Percentiles rank a stretch among this genome's conserved stretches.
Conservation (phyloP, 2,797 vertebrate genomes). For the Ispidina picta region DNA sequence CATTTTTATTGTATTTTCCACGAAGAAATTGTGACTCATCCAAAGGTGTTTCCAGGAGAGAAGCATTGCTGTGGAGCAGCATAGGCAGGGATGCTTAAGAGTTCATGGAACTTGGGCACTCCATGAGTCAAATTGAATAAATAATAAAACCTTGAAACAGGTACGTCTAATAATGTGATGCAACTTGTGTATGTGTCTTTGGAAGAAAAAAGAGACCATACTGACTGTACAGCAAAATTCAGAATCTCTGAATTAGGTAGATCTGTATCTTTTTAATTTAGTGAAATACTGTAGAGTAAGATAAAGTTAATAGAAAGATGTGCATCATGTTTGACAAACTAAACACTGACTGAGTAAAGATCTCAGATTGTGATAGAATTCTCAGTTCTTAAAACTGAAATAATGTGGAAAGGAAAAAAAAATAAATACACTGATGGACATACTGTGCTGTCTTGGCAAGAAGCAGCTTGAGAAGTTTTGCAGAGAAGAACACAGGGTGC, state of each 20-base stretch:
- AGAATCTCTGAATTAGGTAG: constrained; percentile 49
- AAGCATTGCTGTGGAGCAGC: neutral
- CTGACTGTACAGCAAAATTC: constrained; percentile 46
- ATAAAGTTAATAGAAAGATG: constrained; percentile 55
- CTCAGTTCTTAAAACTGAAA: neutral
- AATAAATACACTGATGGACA: fast-evolving
- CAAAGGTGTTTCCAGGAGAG: neutral
- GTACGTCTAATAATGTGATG: constrained; percentile 22
- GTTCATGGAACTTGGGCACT: neutral
- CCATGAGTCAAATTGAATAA: constrained; percentile 25
- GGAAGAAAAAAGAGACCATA: constrained; percentile 20
- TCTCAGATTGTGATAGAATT: neutral
- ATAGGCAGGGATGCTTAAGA: neutral
- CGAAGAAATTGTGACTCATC: neutral
- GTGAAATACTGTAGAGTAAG: constrained; percentile 1
- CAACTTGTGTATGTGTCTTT: constrained; percentile 17
- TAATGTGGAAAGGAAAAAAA: neutral
- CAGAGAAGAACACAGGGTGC: neutral
- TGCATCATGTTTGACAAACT: neutral
- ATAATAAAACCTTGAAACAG: constrained; percentile 28
- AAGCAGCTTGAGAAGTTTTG: neutral
- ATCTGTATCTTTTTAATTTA: constrained; percentile 60
- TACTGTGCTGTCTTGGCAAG: neutral
- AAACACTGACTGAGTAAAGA: constrained; percentile 19
- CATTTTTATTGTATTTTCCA: neutral